phyloP scores from a whole-genome alignment of 1,140 invertebrate species.

The Watersipora subatra region DNA sequence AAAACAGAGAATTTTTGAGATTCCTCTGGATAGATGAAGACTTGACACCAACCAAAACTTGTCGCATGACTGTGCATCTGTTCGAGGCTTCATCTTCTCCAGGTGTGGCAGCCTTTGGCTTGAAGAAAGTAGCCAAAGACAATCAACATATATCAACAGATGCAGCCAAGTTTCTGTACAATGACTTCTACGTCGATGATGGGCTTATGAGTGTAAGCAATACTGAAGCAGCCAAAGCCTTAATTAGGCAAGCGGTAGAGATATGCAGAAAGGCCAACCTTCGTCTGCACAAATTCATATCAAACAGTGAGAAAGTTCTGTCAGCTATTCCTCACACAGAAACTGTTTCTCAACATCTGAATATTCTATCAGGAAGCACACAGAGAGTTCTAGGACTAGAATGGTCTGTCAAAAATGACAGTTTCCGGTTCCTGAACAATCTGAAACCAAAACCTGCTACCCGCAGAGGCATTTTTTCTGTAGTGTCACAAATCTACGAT shows the following conservation, averaged over 20 bases:
- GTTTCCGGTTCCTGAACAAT: not conserved
- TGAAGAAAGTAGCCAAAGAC: constrained; percentile 1
- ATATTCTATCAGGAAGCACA: constrained; percentile 1
- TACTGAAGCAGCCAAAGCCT: not conserved
- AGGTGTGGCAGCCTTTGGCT: constrained; percentile 3
- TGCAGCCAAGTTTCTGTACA: not conserved
- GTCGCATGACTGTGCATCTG: constrained; percentile 9
- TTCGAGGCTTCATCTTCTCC: constrained; percentile 8
- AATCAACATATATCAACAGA: not conserved
- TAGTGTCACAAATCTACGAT: constrained; percentile 1
- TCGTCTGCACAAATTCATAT: constrained; percentile 16
- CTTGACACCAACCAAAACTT: not conserved
- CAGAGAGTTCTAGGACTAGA: constrained; percentile 8
- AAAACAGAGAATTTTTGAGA: constrained; percentile 5
- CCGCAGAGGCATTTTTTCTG: not conserved
- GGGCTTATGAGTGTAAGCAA: not conserved
- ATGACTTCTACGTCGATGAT: constrained; percentile 9
- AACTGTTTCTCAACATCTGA: not conserved
- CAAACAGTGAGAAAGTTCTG: constrained; percentile 17
- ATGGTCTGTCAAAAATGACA: not conserved
- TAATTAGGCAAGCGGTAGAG: not conserved
- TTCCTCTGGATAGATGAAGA: constrained; percentile 11
- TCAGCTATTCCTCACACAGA: constrained; percentile 8
- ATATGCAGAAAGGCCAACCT: constrained; percentile 14
- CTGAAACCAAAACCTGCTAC: not conserved